Percentiles rank a stretch among this genome's conserved stretches.
Evolutionary conservation across 2,113 vertebrate genomes (phyloP).

Genomic region (Dipodomys ordii): DNA sequence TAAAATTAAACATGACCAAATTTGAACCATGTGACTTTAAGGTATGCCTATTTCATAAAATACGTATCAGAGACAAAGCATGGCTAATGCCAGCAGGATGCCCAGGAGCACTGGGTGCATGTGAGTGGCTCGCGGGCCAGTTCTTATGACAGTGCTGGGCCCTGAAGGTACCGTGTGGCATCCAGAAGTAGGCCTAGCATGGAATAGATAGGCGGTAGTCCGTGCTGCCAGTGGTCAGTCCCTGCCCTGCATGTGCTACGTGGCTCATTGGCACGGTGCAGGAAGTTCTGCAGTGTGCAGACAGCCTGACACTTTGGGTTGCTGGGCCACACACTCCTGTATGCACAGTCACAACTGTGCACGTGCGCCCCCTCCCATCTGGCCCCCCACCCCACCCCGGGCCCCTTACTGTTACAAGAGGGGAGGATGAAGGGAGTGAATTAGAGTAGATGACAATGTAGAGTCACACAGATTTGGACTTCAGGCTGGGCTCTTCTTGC

Average conservation of each 20-base stretch:
- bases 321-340: too few relatives aligned
- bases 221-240: not conserved
- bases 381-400: not conserved
- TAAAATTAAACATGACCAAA: conserved; percentile 18
- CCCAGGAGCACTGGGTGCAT: not conserved
- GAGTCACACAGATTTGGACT: not conserved
- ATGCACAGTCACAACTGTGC: too few relatives aligned
- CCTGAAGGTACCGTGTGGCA: not conserved
- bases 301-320: not conserved
- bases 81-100: not conserved
- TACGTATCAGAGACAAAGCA: not conserved
- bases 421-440: not conserved
- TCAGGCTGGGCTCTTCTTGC: conserved; percentile 9
- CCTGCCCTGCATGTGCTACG: too few relatives aligned
- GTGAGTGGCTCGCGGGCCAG: not conserved
- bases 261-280: not conserved
- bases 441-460: not conserved
- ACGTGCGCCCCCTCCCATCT: not conserved
- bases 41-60: not conserved
- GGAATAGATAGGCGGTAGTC: not conserved
- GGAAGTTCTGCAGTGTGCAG: not conserved
- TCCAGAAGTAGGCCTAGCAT: not conserved
- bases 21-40: not conserved
- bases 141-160: not conserved
- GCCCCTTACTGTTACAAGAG: too few relatives aligned